A percentile compares a stretch with the other conserved stretches of the same genome.
Evolutionary conservation across 2,113 vertebrate genomes (phyloP).

Genomic region (Nesogale talazaci): DNA sequence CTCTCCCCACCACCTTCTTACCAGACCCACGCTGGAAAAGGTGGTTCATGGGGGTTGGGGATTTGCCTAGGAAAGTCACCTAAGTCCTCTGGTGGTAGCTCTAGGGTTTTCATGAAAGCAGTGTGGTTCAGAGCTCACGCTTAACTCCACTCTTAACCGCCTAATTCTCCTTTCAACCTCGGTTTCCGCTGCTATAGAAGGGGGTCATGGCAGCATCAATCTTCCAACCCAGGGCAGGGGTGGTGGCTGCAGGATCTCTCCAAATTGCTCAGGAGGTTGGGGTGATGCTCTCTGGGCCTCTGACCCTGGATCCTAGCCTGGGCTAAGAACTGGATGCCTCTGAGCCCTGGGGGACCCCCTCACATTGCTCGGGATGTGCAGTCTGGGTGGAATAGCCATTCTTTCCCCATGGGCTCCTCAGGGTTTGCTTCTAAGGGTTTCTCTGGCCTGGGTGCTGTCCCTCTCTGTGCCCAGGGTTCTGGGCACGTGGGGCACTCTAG

Average conservation of each 20-base stretch:
- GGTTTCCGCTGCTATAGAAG: background rate
- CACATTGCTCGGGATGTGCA: background rate
- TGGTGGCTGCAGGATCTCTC: background rate
- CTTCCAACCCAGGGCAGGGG: background rate
- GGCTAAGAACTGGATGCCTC: background rate
- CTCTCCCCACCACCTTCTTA: no score
- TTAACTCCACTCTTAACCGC: background rate
- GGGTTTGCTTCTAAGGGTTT: background rate
- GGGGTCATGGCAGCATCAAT: background rate
- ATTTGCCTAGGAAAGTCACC: no score
- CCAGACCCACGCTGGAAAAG: no score
- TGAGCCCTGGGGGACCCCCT: background rate
- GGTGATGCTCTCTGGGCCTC: background rate
- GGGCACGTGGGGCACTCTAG: fast-evolving
- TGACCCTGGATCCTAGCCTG: no score
- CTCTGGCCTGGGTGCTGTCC: background rate
- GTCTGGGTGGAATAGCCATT: background rate
- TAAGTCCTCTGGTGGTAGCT: background rate
- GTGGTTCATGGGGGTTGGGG: no score
- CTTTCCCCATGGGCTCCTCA: background rate
- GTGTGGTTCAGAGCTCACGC: background rate
- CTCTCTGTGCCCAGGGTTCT: background rate
- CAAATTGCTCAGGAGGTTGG: background rate
- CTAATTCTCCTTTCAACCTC: background rate
- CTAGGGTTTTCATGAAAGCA: background rate